Conservation (phyloP, 2,113 vertebrate genomes). For the Otis tarda region DNA sequence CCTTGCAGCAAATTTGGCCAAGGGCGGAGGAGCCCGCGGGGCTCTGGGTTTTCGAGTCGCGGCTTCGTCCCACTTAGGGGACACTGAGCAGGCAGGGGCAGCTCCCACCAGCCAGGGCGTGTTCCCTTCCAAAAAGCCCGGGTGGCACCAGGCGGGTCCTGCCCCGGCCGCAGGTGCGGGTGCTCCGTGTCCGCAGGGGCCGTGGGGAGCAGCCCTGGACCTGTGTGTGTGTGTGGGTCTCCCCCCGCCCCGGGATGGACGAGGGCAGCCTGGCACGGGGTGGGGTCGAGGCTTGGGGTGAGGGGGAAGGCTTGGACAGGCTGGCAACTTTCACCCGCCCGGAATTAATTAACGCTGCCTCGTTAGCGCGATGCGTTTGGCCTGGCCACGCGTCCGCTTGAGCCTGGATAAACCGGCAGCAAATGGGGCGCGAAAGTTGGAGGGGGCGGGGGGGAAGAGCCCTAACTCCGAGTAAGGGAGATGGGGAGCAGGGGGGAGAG, state of each 20-base stretch:
- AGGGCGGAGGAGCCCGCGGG: neutral
- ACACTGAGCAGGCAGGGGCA: neutral
- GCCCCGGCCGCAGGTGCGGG: neutral
- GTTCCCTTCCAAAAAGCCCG: neutral
- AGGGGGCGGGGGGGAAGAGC: neutral
- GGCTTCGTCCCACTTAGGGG: neutral
- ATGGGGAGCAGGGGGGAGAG: neutral
- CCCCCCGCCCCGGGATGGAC: neutral
- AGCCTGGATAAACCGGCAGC: constrained; percentile 27
- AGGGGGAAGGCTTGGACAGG: neutral
- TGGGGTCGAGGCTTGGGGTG: neutral
- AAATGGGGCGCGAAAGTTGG: neutral
- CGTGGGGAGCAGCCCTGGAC: too few species aligned
- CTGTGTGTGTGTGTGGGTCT: too few species aligned
- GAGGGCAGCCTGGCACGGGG: neutral
- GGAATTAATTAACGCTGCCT: constrained; percentile 54
- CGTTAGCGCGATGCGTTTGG: constrained; percentile 32
- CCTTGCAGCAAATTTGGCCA: too few species aligned
- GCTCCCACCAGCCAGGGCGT: rapidly evolving
- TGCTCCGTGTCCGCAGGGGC: too few species aligned
- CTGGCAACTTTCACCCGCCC: constrained; percentile 44
- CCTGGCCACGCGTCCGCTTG: neutral
- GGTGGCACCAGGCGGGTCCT: neutral
- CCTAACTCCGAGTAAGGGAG: neutral
- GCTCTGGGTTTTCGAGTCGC: neutral